Conservation (phyloP, 2,888 invertebrate genomes). For the Nephrotoma guestfalica region DNA sequence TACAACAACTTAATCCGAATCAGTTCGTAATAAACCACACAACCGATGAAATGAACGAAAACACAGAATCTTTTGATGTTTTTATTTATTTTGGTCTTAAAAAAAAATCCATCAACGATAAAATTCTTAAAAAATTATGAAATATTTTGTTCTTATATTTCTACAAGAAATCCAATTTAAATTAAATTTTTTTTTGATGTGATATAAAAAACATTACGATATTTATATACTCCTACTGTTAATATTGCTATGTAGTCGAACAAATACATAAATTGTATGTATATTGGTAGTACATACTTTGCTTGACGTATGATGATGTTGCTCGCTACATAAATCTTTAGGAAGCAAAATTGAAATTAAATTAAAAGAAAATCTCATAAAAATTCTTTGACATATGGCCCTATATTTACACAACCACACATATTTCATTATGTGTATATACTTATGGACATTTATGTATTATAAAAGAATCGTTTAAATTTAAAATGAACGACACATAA, state of each 20-base stretch:
- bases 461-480: neutral
- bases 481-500: neutral
- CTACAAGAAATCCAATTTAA: neutral
- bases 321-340: neutral
- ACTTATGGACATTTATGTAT: neutral
- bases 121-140: neutral
- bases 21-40: neutral
- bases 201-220: neutral
- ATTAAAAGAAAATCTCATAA: neutral
- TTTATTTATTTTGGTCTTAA: neutral
- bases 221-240: neutral
- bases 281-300: neutral
- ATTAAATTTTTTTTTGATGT: neutral
- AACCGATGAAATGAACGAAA: neutral
- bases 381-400: neutral
- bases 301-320: neutral
- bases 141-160: neutral
- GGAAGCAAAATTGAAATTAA: neutral
- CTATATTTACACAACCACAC: neutral
- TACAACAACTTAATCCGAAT: neutral
- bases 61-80: neutral
- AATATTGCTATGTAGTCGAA: neutral
- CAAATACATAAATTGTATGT: neutral
- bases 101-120: neutral
- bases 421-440: neutral